Base-by-base conservation (phyloP, 2,797 vertebrate genomes). In the Limnodromus scolopaceus region DNA sequence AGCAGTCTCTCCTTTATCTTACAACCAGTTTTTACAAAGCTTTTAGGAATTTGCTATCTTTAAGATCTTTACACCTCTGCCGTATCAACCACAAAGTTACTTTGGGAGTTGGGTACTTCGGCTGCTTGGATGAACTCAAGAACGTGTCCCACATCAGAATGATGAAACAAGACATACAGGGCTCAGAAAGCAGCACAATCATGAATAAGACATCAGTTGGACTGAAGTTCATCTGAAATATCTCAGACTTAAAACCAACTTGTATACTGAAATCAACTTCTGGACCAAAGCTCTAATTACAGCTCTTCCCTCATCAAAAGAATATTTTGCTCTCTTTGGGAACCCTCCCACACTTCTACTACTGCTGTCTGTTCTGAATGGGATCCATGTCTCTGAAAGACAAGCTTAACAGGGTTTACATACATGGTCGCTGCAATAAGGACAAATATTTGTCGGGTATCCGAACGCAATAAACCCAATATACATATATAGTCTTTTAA, bases 331-430 rank as follows among this genome's bases (percentile, higher is more conserved):
- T 84, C 84, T 90, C 54, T 91, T 72, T 87, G 49, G 22, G 43
- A 87, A 70, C 25, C 74, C 11, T 86, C 34, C 30, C 63, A 58
- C 24, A 64, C 16, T 60, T 87, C 49, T 72, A 16, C 64, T 61
- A 69, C 65, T 11, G 30, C 65, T 58, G 18, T 41, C 45, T 85
- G 48, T 46, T 76, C 82, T 84, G 58, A 89, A 58, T 11, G 6
- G 49, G 63, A 92, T 43, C 32, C 27, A 24, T 19, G 38, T 4
- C 43, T 76, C 51, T 48, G 14, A 49, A 92, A n/a, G 39, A 71
- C 14, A 83, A 89, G 63, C 27, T 87, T 91, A 87, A 63, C 38
- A 79, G 22, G 22, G 63, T 54, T 91, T 89, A 79, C 32, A 51
- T 16, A 53, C 18, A 27, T 1, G 10, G 36, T 22, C 2, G 0